Evolutionary conservation across 2,888 invertebrate genomes (phyloP), one percentile per base, ranked within the genome.

Genomic region (Chrysotoxum bicinctum): DNA sequence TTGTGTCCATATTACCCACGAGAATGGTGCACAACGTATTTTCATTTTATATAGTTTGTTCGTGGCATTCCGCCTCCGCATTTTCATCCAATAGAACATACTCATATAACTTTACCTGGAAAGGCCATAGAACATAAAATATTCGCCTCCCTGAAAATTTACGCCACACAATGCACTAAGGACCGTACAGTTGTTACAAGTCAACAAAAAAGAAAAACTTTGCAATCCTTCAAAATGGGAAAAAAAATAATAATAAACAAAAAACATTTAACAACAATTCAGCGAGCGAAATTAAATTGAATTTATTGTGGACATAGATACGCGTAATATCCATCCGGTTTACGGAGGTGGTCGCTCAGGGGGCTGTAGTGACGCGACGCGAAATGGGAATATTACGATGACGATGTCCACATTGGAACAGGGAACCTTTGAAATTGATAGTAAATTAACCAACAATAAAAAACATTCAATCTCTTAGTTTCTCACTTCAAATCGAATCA

Each of bases 271-370:
- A 76, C 80, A 73, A 81, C 85, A 62, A 76, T 66, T 54, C 60
- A 45, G 43, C 76, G 85, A 85, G 43, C 85, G 85, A 85, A 85
- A 85, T 85, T 85, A 85, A 85, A 85, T 85, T 85, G 76, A 85
- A 85, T 81, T 85, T 85, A 85, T 85, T 85, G 85, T 85, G 58
- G 85, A 85, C 85, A 85, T 85, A 85, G 81, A 85, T 77, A 85
- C 76, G 85, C 85, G 85, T 85, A 85, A 85, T 85, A 85, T 85
- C 77, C 85, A 85, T 85, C 85, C 85, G 85, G 85, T 85, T 85
- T 69, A 40, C 21, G 56, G 50, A 77, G 81, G 76, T 81, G 81
- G 50, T 73, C 43, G 64, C 12, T 45, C 12, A 52, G 54, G 50
- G 54, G 48, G 43, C 23, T 43, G 1, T 30, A 14, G 32, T 19